Evolutionary conservation across 2,797 vertebrate genomes (phyloP), one percentile per base, ranked within the genome.

Genomic region (Sebastes wilsoni): DNA sequence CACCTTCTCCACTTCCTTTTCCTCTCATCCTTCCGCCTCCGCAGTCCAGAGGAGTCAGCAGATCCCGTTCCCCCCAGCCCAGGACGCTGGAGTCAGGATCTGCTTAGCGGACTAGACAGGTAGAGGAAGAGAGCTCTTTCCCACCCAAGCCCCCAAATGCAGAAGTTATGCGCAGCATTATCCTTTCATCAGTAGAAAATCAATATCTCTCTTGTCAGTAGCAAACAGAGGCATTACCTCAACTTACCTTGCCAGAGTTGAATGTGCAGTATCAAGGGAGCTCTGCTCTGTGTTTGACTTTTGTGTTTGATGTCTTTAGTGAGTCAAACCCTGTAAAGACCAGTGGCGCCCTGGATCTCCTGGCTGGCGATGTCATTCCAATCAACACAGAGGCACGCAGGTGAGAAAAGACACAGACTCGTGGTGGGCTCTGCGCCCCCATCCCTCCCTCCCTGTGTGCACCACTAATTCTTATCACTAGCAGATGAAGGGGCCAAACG

Each of bases 71-170:
- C 94, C 9, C 36, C 75, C 68, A 93, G 90, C 62, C 88, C 93
- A 10, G 91, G 88, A 75, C 67, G 56, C 61, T 92, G 89, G 92
- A 95, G 90, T 83, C 90, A 90, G 82, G 92, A 94, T 81, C 87
- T 94, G 78, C 91, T 94, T 22, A 20, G 88, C 2, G 89, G 71
- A 70, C 64, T 86, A 46, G 84, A 92, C 81, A 89, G 92, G 94
- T 94, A 94, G 2, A 82, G 23, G 25, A 89, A 71, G 34, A 66
- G 25, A 80, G 20, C 67, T 69, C 30, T 82, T 61, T 75, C 61
- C 72, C 61, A 30, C 52, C 81, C 70, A 75, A 70, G 18, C 60
- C 64, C 49, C 54, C 27, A 59, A 79, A 86, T 73, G 82, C 27
- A 25, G 23, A 81, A 10, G 38, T 77, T 54, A 79, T 70, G 46